phyloP scores from a whole-genome alignment of 2,797 vertebrate genomes.

The Buphagus erythrorhynchus region DNA sequence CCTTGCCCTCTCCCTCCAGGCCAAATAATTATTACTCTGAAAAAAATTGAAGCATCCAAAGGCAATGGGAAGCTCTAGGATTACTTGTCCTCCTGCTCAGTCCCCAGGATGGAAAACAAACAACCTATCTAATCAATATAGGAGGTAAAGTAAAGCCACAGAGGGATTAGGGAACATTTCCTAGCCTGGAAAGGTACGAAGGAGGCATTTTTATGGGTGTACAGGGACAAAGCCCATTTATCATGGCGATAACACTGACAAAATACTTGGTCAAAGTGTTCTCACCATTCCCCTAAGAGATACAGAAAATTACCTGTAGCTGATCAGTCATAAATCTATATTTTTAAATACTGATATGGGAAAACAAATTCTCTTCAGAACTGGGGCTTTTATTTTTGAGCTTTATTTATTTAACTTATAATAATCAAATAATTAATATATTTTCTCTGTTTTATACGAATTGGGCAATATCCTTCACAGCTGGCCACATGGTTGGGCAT shows the following conservation, averaged over 20 bases:
- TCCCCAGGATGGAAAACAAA: not conserved
- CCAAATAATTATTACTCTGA: not conserved
- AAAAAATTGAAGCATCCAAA: not conserved
- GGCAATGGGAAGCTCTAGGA: not conserved
- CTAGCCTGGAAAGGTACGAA: not conserved
- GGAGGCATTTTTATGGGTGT: not conserved
- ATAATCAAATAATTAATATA: conserved; percentile 75
- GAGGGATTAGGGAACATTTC: conserved; percentile 19
- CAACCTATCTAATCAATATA: not conserved
- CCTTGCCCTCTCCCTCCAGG: not conserved
- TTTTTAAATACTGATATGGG: conserved; percentile 54
- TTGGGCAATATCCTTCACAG: conserved; percentile 37
- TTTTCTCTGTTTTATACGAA: conserved; percentile 39
- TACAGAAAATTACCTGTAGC: not conserved
- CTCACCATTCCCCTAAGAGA: not conserved
- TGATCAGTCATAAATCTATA: conserved; percentile 52
- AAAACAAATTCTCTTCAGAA: conserved; percentile 53
- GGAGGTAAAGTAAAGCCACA: conserved; percentile 15
- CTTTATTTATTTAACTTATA: conserved; percentile 82
- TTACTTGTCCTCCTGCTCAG: not conserved
- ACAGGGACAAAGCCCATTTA: not conserved
- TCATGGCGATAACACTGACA: not conserved
- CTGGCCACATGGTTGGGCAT: not conserved
- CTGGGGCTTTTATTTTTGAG: conserved; percentile 67
- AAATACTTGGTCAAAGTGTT: conserved; percentile 10